These are phyloP conservation scores for Cheirogaleus medius DNA, from an alignment of 2,113 vertebrate genomes.

Conservation along the genomic window DNA sequence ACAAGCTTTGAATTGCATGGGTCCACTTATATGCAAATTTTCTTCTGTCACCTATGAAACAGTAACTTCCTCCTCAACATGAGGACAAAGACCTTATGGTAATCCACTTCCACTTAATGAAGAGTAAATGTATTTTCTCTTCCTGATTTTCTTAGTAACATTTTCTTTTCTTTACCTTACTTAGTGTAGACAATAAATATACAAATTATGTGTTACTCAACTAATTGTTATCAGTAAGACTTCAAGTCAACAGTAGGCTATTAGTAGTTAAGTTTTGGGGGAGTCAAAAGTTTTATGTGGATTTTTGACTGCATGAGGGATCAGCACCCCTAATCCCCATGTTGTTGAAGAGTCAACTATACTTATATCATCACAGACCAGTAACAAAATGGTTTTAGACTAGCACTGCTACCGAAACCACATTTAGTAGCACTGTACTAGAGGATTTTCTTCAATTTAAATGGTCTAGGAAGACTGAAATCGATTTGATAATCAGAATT, in stretches of 20 bases:
- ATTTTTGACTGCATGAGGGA: not conserved
- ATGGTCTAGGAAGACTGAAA: not conserved
- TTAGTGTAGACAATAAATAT: not conserved
- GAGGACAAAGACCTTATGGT: not conserved
- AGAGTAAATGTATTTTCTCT: not conserved
- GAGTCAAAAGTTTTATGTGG: not conserved
- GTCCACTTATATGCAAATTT: not conserved
- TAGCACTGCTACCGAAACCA: not conserved
- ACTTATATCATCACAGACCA: not conserved
- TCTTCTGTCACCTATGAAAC: not conserved
- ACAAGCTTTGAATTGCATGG: not conserved
- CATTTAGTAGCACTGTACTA: not conserved
- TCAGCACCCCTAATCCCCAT: not conserved
- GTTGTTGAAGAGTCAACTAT: not conserved
- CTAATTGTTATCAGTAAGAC: not conserved
- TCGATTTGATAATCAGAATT: not conserved
- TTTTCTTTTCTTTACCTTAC: not conserved
- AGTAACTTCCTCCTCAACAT: not conserved
- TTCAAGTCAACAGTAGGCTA: not conserved
- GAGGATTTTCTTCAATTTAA: constrained; percentile 28
- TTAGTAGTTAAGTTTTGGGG: not conserved
- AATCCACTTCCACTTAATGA: not conserved
- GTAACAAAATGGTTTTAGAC: not conserved
- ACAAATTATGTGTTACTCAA: not conserved
- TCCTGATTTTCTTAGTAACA: not conserved